Conservation (phyloP, 2,113 vertebrate genomes). For the Corydoras sp. region DNA sequence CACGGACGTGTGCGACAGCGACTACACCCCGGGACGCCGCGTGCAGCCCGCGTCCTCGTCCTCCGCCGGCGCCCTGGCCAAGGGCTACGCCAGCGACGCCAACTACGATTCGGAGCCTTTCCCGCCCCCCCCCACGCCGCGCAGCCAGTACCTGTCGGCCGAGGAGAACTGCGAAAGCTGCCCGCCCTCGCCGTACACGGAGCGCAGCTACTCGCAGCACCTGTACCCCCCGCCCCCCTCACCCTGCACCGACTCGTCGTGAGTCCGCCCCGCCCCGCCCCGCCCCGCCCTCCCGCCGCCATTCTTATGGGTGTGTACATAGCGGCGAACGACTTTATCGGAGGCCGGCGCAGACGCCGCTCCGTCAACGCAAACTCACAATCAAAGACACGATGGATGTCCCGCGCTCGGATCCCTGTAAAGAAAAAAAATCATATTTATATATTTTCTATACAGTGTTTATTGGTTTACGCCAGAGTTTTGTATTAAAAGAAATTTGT, state of each 20-base stretch:
- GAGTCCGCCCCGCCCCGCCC: conserved; percentile 70
- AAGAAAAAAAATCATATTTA: conserved; percentile 84
- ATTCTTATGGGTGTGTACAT: conserved; percentile 73
- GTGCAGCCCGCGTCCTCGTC: conserved; percentile 45
- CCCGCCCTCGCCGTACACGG: conserved; percentile 90
- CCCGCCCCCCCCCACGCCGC: conserved; percentile 87
- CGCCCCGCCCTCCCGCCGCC: conserved; percentile 51
- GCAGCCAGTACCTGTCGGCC: conserved; percentile 93
- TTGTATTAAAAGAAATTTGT: conserved; percentile 88
- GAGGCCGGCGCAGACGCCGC: too few species aligned
- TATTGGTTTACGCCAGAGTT: conserved; percentile 89
- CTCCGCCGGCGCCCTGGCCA: conserved; percentile 55
- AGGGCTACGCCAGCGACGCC: conserved; percentile 90
- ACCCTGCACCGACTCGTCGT: conserved; percentile 95
- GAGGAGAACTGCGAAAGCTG: conserved; percentile 99
- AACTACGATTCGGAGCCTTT: conserved; percentile 97
- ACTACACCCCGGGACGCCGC: conserved; percentile 87
- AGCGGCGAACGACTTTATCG: conserved; percentile 65
- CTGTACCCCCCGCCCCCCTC: conserved; percentile 92
- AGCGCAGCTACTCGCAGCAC: conserved; percentile 93
- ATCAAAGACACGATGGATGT: too few species aligned
- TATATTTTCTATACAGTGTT: conserved; percentile 98
- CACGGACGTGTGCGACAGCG: conserved; percentile 94
- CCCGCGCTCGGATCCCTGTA: too few species aligned
- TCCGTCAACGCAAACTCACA: too few species aligned